Percentiles rank a stretch among this genome's conserved stretches.
Evolutionary conservation across 2,113 vertebrate genomes (phyloP).

Genomic region (Sinocyclocheilus grahami): DNA sequence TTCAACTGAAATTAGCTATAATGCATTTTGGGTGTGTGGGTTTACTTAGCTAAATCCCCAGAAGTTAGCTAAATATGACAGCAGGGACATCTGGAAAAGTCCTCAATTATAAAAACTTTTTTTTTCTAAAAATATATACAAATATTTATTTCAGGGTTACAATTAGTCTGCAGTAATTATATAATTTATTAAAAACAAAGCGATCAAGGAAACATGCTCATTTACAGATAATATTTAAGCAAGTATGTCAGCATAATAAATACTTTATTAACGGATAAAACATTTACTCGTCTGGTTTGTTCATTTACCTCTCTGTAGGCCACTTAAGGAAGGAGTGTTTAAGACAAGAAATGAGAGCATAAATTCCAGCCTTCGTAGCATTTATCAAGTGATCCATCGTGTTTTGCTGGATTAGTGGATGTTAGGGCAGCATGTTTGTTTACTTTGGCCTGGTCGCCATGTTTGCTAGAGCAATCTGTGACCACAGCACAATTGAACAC

Average conservation of each 20-base stretch:
- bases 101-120: neutral
- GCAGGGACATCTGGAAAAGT: conserved; percentile 6
- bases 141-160: neutral
- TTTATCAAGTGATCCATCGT: conserved; percentile 48
- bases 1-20: neutral
- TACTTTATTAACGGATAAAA: neutral
- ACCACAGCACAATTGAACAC: conserved; percentile 45
- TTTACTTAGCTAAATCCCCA: neutral
- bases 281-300: conserved; percentile 14
- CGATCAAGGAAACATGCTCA: neutral
- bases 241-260: neutral
- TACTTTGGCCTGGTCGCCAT: conserved; percentile 43
- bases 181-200: neutral
- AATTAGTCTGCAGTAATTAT: neutral
- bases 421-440: conserved; percentile 54
- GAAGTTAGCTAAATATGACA: neutral
- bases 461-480: conserved; percentile 48
- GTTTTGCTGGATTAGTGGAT: conserved; percentile 50
- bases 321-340: conserved; percentile 2
- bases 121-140: no score
- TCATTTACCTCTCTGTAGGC: conserved; percentile 21
- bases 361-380: conserved; percentile 29
- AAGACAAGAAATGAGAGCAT: neutral
- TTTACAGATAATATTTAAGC: neutral
- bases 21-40: neutral